These are phyloP conservation scores for Pachydiplax longipennis DNA, from an alignment of 2,888 invertebrate genomes.

Conservation along the genomic window DNA sequence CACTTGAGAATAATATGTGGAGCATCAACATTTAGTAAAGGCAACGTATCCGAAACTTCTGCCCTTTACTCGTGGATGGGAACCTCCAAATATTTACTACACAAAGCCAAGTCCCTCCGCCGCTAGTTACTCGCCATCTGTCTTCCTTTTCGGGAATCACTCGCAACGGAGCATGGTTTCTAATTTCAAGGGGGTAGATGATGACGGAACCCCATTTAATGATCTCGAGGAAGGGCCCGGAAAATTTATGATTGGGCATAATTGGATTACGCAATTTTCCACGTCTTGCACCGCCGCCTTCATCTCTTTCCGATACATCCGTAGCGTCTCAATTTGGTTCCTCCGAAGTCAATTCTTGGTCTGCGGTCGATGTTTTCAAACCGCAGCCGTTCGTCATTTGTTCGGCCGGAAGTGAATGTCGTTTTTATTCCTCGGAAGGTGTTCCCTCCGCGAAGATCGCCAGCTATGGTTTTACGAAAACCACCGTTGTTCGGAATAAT, in stretches of 20 bases:
- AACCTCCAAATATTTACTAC: not conserved
- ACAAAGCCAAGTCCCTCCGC: not conserved
- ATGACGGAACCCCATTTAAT: not conserved
- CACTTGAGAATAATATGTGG: too few relatives aligned
- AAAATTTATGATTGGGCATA: not conserved
- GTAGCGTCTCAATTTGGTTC: not conserved
- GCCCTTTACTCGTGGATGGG: too few relatives aligned
- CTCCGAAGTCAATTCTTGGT: too few relatives aligned
- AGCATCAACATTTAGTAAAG: too few relatives aligned
- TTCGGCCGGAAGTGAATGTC: too few relatives aligned
- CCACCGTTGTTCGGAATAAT: too few relatives aligned
- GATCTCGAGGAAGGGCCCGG: not conserved
- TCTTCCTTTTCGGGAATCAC: not conserved
- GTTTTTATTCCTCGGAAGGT: too few relatives aligned
- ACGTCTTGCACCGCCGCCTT: not conserved
- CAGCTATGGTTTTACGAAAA: too few relatives aligned
- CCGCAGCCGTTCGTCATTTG: too few relatives aligned
- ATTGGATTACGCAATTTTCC: not conserved
- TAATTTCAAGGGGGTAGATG: not conserved
- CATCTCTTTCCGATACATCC: not conserved
- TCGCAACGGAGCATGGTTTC: not conserved
- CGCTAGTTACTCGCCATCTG: not conserved
- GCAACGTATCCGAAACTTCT: too few relatives aligned
- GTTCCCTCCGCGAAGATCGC: too few relatives aligned
- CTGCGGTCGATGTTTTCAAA: too few relatives aligned